Percentiles rank a stretch among this genome's conserved stretches.
Conservation (phyloP, 2,113 vertebrate genomes). For the Pterocles gutturalis region DNA sequence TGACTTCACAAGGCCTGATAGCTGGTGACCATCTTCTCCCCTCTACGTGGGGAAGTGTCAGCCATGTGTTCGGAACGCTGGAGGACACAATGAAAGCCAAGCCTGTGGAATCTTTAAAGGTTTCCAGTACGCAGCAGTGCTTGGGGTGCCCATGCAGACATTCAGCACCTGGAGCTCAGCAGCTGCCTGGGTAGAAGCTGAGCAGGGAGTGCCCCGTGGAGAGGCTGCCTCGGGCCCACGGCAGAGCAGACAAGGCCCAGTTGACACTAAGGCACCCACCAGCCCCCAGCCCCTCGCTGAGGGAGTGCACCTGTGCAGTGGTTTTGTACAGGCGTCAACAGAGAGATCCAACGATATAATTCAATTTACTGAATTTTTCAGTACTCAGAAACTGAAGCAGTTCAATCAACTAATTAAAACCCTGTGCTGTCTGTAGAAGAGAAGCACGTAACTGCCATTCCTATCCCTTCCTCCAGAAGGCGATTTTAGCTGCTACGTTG, state of each 20-base stretch:
- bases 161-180: rapidly evolving
- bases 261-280: rapidly evolving
- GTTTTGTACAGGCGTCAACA: neutral
- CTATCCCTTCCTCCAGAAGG: no score
- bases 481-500: neutral
- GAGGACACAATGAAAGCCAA: rapidly evolving
- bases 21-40: neutral
- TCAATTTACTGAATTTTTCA: neutral
- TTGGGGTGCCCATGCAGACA: rapidly evolving
- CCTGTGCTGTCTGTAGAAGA: no score
- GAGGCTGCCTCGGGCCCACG: rapidly evolving
- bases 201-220: neutral
- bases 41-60: neutral
- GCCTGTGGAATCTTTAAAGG: neutral
- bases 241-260: no score
- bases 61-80: rapidly evolving
- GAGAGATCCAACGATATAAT: neutral
- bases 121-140: neutral
- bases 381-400: neutral
- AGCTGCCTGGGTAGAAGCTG: neutral
- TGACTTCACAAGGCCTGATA: rapidly evolving
- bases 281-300: neutral
- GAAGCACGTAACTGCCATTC: rapidly evolving
- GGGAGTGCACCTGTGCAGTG: rapidly evolving
- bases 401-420: neutral